Evolutionary conservation across 2,888 invertebrate species (phyloP).

Genomic region (Drosophila neoperkinsi): DNA sequence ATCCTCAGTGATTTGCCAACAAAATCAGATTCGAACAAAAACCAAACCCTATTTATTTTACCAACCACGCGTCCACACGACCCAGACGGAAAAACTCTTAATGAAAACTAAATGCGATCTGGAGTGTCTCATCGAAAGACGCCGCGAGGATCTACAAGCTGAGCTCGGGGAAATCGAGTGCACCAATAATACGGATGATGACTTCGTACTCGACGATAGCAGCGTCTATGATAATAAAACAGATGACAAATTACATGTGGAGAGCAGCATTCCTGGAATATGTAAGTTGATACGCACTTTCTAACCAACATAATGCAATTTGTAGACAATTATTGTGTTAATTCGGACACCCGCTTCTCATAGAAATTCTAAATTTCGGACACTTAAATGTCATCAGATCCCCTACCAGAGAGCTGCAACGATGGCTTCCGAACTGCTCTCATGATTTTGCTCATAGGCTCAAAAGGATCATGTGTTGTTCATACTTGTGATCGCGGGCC

Average conservation of each 20-base stretch:
- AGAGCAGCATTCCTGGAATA: constrained; percentile 18
- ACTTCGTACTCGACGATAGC: constrained; percentile 49
- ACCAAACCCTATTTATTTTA: constrained; percentile 95
- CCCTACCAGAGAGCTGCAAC: not conserved
- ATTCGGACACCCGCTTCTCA: not conserved
- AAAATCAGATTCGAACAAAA: constrained; percentile 94
- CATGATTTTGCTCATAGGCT: not conserved
- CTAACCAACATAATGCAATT: not conserved
- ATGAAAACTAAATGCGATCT: constrained; percentile 86
- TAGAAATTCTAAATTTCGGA: not conserved
- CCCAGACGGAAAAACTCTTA: constrained; percentile 89
- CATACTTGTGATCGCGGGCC: not conserved
- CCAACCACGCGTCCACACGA: constrained; percentile 92
- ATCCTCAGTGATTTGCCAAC: constrained; percentile 90
- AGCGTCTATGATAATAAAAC: constrained; percentile 32
- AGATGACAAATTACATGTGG: constrained; percentile 20
- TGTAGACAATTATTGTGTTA: not conserved
- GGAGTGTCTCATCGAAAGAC: constrained; percentile 46
- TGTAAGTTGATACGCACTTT: constrained; percentile 16
- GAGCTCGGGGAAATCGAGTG: constrained; percentile 57
- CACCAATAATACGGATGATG: constrained; percentile 54
- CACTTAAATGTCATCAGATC: not conserved
- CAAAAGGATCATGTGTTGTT: not conserved
- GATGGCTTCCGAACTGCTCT: not conserved
- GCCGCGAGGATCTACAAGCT: constrained; percentile 51